Evolutionary conservation across 2,888 invertebrate species (phyloP), one percentile per base, ranked within the genome.

Genomic region (Lathronympha strigana): DNA sequence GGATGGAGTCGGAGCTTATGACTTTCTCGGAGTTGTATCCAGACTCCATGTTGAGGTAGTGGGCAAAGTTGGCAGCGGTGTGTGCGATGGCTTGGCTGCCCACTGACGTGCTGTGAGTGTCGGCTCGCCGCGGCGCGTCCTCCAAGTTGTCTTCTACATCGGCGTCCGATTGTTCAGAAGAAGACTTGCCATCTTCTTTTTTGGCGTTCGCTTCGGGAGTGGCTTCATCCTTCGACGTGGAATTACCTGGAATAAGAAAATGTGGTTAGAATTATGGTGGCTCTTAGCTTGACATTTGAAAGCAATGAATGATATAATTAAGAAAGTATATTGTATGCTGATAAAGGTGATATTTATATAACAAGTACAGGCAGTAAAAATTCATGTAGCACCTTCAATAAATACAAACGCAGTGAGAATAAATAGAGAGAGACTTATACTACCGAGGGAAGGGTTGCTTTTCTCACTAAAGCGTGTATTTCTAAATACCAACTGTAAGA

Each of bases 121-220:
- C 85, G 0, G 78, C 69, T 5, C 76, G 78, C 2, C 86, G 80
- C 2, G 90, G 84, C 36, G 88, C 87, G 62, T 93, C 94, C 69
- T 95, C 94, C 0, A 95, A 84, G 77, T 96, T 96, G 76, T 96
- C 96, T 82, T 97, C 97, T 0, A 96, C 93, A 77, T 97, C 97
- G 0, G 96, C 96, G 78, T 96, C 96, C 1, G 95, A 96, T 76
- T 95, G 94, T 70, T 94, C 94, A n/a, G 93, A 93, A 17, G 94
- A 93, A 0, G 94, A 94, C 79, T 93, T 93, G 71, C 90, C 89
- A 33, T 92, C 92, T 50, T 87, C 88, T 67, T 86, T 87, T 61
- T 83, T 73, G 33, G 85, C 87, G 69, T 87, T 88, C 3, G 83
- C 75, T 2, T 88, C 86, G 0, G 74, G 76, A 1, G 72, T 61